phyloP scores from a whole-genome alignment of 2,888 invertebrate genomes.

The Latheticus oryzae region DNA sequence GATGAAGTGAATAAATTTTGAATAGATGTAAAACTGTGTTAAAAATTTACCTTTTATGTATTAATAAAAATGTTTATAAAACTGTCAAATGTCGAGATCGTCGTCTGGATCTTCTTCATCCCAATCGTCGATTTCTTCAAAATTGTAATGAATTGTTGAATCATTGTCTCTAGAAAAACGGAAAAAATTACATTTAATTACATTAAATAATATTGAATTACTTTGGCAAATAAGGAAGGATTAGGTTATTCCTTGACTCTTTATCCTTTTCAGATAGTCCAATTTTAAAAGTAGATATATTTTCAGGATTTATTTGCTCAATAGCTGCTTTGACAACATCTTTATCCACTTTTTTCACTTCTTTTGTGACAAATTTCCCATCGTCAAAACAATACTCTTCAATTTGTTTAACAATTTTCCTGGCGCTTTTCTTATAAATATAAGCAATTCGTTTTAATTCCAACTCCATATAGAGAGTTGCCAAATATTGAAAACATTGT shows the following conservation, averaged over 20 bases:
- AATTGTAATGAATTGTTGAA: conserved; percentile 76
- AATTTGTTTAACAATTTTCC: conserved; percentile 67
- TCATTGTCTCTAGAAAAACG: conserved; percentile 45
- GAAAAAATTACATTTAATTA: conserved; percentile 19
- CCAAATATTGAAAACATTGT: conserved; percentile 67
- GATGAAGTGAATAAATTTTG: conserved; percentile 34
- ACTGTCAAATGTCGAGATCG: conserved; percentile 82
- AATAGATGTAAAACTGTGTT: no score
- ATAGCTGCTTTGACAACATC: conserved; percentile 48
- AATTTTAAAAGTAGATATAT: conserved; percentile 74
- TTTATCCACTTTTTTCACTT: conserved; percentile 60
- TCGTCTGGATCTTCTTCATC: conserved; percentile 91
- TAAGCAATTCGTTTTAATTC: conserved; percentile 62
- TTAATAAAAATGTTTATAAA: no score
- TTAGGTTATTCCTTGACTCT: conserved; percentile 66
- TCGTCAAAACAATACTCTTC: conserved; percentile 59
- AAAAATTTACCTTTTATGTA: no score
- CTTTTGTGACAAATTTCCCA: conserved; percentile 59
- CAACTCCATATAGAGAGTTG: conserved; percentile 60
- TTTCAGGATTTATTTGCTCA: conserved; percentile 61
- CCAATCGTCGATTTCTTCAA: conserved; percentile 84
- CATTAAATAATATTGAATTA: conserved; percentile 57
- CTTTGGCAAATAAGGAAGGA: conserved; percentile 72
- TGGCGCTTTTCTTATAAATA: conserved; percentile 66
- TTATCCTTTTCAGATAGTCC: conserved; percentile 73